Conservation (phyloP, 2,113 vertebrate species). For the Spermophilus dauricus region DNA sequence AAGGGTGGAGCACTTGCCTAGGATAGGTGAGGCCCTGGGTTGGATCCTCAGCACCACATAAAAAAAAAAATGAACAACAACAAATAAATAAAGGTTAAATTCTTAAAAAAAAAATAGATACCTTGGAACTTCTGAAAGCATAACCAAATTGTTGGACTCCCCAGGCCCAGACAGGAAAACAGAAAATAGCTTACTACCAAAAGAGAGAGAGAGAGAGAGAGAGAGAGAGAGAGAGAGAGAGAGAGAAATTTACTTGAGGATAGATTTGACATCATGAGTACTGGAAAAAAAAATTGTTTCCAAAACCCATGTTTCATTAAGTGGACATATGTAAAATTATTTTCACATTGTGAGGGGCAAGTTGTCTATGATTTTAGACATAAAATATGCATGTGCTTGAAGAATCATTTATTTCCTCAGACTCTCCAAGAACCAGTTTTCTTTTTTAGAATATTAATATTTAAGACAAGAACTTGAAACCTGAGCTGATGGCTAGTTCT, state of each 20-base stretch:
- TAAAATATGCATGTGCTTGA: constrained; percentile 80
- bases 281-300: constrained; percentile 65
- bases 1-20: no score
- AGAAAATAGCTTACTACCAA: constrained; percentile 61
- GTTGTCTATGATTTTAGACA: constrained; percentile 54
- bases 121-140: constrained; percentile 23
- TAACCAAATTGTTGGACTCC: constrained; percentile 13
- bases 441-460: constrained; percentile 77
- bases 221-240: not conserved
- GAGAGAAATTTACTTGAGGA: constrained; percentile 20
- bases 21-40: no score
- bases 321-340: constrained; percentile 77
- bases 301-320: constrained; percentile 69
- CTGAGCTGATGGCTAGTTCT: constrained; percentile 67
- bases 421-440: constrained; percentile 68
- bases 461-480: constrained; percentile 85
- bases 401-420: constrained; percentile 67
- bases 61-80: no score
- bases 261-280: constrained; percentile 25
- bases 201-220: not conserved
- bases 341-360: constrained; percentile 65
- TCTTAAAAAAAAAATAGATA: not conserved
- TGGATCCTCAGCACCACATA: no score
- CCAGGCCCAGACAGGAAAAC: not conserved
- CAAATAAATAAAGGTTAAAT: no score